Percentiles rank a stretch among this genome's conserved stretches.
These are phyloP conservation scores for Venustoraphidia nigricollis DNA, from an alignment of 2,888 invertebrate species.

Conservation along the genomic window DNA sequence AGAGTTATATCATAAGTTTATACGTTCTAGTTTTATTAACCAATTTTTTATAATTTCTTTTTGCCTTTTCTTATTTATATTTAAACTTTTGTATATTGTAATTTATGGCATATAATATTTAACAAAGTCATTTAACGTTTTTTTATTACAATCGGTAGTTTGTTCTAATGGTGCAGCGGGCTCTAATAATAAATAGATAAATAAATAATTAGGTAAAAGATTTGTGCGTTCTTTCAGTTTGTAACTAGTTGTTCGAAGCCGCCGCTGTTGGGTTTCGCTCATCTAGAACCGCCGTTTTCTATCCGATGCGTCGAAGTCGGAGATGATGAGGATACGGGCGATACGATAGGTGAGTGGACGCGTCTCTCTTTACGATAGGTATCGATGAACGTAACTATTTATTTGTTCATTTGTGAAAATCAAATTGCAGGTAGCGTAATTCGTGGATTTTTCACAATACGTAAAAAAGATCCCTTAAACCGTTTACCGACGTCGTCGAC, in stretches of 20 bases:
- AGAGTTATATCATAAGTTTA: too few relatives aligned
- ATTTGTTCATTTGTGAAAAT: background rate
- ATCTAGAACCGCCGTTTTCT: conserved; percentile 93
- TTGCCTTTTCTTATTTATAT: too few relatives aligned
- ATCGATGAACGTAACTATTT: too few relatives aligned
- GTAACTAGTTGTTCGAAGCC: conserved; percentile 93
- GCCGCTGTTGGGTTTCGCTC: conserved; percentile 88
- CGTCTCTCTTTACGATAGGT: too few relatives aligned
- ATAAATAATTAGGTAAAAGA: background rate
- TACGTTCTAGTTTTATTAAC: too few relatives aligned
- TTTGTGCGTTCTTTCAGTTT: background rate
- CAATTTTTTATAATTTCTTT: too few relatives aligned
- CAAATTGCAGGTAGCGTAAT: conserved; percentile 70
- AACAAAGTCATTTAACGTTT: too few relatives aligned
- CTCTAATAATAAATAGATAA: too few relatives aligned
- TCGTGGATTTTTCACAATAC: conserved; percentile 93
- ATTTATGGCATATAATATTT: too few relatives aligned
- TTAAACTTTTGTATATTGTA: too few relatives aligned
- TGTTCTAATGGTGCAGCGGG: too few relatives aligned
- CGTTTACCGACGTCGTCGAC: conserved; percentile 97
- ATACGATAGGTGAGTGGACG: conserved; percentile 51
- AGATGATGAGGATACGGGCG: conserved; percentile 89
- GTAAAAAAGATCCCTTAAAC: conserved; percentile 86
- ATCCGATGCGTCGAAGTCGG: conserved; percentile 98
- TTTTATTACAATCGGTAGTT: too few relatives aligned